Percentiles rank a stretch among this genome's conserved stretches.
Conservation (phyloP, 2,113 vertebrate species). For the Tiliqua scincoides region DNA sequence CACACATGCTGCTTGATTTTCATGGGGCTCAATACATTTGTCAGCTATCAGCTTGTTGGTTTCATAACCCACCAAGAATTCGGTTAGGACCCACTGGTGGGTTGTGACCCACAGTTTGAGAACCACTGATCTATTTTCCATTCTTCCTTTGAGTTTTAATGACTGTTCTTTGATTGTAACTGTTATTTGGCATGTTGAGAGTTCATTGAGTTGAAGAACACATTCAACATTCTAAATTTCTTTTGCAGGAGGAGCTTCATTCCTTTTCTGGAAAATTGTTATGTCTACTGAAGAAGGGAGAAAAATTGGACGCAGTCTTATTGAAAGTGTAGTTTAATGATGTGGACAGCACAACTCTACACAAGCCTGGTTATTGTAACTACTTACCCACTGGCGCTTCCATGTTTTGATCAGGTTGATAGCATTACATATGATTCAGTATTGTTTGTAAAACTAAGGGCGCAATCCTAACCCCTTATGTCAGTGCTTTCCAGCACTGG, state of each 20-base stretch:
- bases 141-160: no score
- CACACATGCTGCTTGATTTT: no score
- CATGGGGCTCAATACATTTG: no score
- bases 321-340: slow-evolving; percentile 46
- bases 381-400: not conserved
- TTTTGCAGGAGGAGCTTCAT: slow-evolving; percentile 60
- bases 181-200: not conserved
- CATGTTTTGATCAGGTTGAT: slow-evolving; percentile 8
- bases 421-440: not conserved
- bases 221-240: not conserved
- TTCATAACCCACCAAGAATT: no score
- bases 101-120: no score
- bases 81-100: no score
- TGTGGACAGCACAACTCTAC: not conserved
- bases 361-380: slow-evolving; percentile 24
- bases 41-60: no score
- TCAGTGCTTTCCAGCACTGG: no score
- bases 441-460: not conserved
- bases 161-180: no score
- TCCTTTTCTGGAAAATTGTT: slow-evolving; percentile 58
- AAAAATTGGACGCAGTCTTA: slow-evolving; percentile 39
- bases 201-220: not conserved
- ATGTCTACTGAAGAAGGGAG: slow-evolving; percentile 71
- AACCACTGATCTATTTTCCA: no score
- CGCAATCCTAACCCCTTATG: no score